Evolutionary conservation across 2,113 vertebrate genomes (phyloP).

Genomic region (Acinonyx jubatus): DNA sequence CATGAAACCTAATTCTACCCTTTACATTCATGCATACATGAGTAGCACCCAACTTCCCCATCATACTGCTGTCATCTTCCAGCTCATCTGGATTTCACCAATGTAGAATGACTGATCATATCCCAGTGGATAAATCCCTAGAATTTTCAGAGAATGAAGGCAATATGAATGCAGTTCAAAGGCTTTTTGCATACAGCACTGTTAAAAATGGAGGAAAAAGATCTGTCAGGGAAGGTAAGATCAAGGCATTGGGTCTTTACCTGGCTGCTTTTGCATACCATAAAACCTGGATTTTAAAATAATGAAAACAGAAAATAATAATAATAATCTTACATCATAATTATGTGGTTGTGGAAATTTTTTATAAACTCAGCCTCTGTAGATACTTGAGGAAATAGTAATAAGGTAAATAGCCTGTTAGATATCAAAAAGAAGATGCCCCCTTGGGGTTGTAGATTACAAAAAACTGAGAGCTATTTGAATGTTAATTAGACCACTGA

Average conservation of each 20-base stretch:
- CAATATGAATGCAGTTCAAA: neutral
- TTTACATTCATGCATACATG: neutral
- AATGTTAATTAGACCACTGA: neutral
- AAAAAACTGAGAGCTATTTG: neutral
- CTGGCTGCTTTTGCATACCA: neutral
- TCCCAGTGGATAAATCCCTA: neutral
- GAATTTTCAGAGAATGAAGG: neutral
- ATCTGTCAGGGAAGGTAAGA: neutral
- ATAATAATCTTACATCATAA: neutral
- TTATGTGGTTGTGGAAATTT: neutral
- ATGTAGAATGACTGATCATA: neutral
- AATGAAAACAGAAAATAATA: neutral
- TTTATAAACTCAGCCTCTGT: neutral
- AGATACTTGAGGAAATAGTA: neutral
- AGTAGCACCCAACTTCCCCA: neutral
- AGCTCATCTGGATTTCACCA: neutral
- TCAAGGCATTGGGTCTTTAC: neutral
- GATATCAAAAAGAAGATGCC: slow-evolving; percentile 7
- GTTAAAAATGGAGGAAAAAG: neutral
- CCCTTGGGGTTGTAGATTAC: neutral
- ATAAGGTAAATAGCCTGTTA: neutral
- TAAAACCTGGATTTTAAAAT: slow-evolving; percentile 1
- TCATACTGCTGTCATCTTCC: neutral
- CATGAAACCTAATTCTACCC: neutral
- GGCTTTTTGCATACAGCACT: neutral